Base-by-base conservation (phyloP, 2,888 invertebrate species). In the Pachliopta kotzebuea region DNA sequence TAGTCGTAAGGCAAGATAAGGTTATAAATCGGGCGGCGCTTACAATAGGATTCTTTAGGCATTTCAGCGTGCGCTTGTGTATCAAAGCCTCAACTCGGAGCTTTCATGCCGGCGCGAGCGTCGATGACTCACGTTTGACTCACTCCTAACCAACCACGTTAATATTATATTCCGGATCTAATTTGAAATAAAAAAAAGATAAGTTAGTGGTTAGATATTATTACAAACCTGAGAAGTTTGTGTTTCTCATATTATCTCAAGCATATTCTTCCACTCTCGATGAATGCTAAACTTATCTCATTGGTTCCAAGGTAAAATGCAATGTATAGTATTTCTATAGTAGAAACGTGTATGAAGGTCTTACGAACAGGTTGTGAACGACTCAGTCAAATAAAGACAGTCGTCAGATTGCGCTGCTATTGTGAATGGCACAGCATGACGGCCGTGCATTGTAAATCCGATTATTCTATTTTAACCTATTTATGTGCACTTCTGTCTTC, bases 31-130 rank as follows among this genome's bases (percentile, higher is more conserved):
- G 78, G 78, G 80, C 80, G 81, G 80, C 74, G 73, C 76, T 74
- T 74, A 88, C 89, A 89, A 90, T 88, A 78, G 83, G 82, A 89
- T 88, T 88, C 87, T 80, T 85, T 72, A 76, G 76, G 77, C 77
- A 79, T 83, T 81, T 81, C 77, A 79, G 77, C 76, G 76, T 76
- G 74, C 74, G 74, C 77, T 23, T 45, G 76, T 76, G 73, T 74
- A 66, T 74, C 72, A 71, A 70, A 77, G 74, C 69, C 71, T 71
- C 70, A 69, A 66, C 72, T 69, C 62, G 72, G 72, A 75, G 80
- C 83, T 88, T 84, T 83, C 85, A 84, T 83, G 78, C 76, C 74
- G 75, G 75, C 73, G 69, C 74, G 68, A 73, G 73, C 71, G 70
- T 71, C 70, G 71, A 69, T 88, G 89, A 90, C 82, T 90, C 89